Evolutionary conservation across 2,797 vertebrate species (phyloP).

Genomic region (Smutsia gigantea): DNA sequence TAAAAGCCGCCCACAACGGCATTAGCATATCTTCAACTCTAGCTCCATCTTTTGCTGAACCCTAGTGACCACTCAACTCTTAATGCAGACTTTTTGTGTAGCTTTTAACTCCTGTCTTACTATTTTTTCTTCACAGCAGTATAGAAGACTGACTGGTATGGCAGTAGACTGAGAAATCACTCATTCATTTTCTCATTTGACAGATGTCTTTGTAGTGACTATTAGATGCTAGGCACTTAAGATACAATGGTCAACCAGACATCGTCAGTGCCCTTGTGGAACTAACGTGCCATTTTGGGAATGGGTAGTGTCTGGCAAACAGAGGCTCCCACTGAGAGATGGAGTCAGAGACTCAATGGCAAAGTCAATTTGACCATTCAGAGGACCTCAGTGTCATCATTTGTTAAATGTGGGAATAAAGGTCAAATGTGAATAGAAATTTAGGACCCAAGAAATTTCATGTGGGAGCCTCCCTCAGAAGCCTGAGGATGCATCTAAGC

Average conservation of each 20-base stretch:
- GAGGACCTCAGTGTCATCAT: not conserved
- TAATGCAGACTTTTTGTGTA: not conserved
- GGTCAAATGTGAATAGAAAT: not conserved
- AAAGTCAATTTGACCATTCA: not conserved
- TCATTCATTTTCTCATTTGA: slow-evolving; percentile 18
- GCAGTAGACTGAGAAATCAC: not conserved
- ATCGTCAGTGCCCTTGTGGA: not conserved
- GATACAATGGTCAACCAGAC: not conserved
- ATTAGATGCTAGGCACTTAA: not conserved
- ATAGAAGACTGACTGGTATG: not conserved
- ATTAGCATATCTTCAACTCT: not conserved
- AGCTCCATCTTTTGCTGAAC: not conserved
- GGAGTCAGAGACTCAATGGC: not conserved
- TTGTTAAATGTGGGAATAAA: slow-evolving; percentile 26
- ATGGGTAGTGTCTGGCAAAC: not conserved
- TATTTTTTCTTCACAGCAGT: not conserved
- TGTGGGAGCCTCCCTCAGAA: not conserved
- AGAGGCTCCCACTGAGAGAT: not conserved
- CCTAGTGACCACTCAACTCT: not conserved
- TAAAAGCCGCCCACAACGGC: not conserved
- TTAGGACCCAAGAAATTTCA: not conserved
- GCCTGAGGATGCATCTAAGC: not conserved
- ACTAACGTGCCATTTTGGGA: not conserved
- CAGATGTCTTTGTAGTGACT: not conserved
- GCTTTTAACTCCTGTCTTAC: not conserved